A percentile compares a stretch with the other conserved stretches of the same genome.
phyloP scores from a whole-genome alignment of 2,797 vertebrate species.

The Poeciliopsis gracilis region DNA sequence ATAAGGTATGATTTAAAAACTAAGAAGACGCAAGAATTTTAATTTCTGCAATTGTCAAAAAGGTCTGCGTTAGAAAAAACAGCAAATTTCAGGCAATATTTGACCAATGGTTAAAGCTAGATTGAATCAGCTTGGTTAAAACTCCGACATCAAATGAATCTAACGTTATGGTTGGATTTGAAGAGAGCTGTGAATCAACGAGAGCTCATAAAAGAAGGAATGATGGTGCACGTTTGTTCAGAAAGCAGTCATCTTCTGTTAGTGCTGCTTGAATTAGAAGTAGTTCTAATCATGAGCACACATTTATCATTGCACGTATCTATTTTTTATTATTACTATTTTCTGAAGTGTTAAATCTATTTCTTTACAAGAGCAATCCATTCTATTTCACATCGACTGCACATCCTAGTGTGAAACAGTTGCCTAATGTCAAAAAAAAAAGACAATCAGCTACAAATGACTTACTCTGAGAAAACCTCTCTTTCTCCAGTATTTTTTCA shows the following conservation, averaged over 20 bases:
- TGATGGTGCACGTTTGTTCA: background rate
- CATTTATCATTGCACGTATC: background rate
- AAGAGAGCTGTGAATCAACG: background rate
- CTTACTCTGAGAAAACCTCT: slow-evolving; percentile 86
- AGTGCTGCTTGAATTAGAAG: background rate
- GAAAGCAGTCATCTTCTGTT: background rate
- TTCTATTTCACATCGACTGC: background rate
- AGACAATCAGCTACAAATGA: slow-evolving; percentile 3
- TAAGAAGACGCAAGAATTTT: background rate
- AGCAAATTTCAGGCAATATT: background rate
- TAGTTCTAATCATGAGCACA: background rate
- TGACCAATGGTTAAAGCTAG: background rate
- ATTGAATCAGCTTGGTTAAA: background rate
- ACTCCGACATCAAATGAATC: background rate
- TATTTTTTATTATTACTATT: background rate
- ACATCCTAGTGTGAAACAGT: background rate
- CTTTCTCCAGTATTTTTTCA: slow-evolving; percentile 79
- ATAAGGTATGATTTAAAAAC: background rate
- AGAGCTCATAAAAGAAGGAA: background rate
- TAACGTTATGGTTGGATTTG: background rate
- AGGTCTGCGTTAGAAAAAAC: background rate
- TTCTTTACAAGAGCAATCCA: background rate
- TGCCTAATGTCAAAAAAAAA: background rate
- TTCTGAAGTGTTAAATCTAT: background rate
- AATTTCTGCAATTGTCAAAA: background rate